Evolutionary conservation across 2,797 vertebrate genomes (phyloP), one percentile per base, ranked within the genome.

Genomic region (Malacoraja senta): DNA sequence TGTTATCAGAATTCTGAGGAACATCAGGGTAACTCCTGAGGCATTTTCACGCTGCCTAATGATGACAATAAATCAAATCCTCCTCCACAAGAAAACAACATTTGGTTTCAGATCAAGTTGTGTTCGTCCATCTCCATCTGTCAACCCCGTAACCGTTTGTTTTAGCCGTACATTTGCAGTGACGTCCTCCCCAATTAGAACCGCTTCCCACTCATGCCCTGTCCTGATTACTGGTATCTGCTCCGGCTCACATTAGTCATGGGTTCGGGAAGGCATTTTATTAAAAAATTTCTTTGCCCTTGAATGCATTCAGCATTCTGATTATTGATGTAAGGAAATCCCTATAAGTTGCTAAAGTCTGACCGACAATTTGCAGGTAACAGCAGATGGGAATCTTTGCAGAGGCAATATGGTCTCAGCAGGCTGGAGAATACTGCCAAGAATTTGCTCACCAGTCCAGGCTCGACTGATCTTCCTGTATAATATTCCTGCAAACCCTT

Each of bases 91-190:
- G 93, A 94, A 53, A 93, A 91, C 94, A 94, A 93, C 80, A n/a
- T 94, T 94, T 79, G 90, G 93, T 94, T 94, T 93, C 53, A 80
- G 93, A 94, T 93, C 93, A 94, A 94, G 44, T 93, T 93, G 10
- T 86, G 93, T 95, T 94, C 44, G 93, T 81, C 91, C 93, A 53
- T 94, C 93, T 94, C 93, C 93, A 96, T 96, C 96, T 97, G 94
- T 95, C 95, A 96, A 94, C 94, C 94, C 94, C 95, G 94, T 81
- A 93, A 93, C 96, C 96, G 97, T 97, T 96, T 96, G 95, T 96
- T 96, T 95, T 95, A 53, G 96, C 95, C 94, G 93, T 94, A 94
- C 95, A 95, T 95, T 95, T 96, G 61, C 93, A 94, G 94, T 94
- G 95, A 94, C 93, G 94, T 95, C 95, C 68, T 93, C 3, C 15